Evolutionary conservation across 2,797 vertebrate species (phyloP).

Genomic region (Gambelia wislizenii): DNA sequence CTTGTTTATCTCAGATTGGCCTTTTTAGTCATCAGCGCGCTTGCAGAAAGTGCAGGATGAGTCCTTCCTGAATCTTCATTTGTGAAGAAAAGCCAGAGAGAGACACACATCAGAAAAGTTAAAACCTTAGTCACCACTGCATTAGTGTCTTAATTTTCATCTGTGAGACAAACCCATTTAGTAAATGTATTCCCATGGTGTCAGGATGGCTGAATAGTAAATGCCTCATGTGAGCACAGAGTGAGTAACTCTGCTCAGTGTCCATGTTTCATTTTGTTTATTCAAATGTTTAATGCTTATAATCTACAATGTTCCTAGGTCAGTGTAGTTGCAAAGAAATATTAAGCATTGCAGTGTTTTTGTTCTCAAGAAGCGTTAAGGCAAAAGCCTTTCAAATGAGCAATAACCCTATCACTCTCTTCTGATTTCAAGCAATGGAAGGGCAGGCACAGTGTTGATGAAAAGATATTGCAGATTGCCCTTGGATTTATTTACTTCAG

Average conservation of each 20-base stretch:
- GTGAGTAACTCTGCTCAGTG: conserved; percentile 10
- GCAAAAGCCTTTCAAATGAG: conserved; percentile 41
- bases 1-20: no score
- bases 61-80: no score
- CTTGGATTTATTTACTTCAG: conserved; percentile 35
- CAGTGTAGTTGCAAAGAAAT: conserved; percentile 7
- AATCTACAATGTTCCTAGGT: conserved; percentile 3
- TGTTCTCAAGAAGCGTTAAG: background rate
- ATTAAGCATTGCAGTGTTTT: conserved; percentile 39
- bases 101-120: background rate
- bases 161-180: background rate
- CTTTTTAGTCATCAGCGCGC: no score
- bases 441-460: background rate
- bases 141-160: conserved; percentile 28
- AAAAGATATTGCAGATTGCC: conserved; percentile 38
- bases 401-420: conserved; percentile 23
- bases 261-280: background rate
- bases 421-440: conserved; percentile 38
- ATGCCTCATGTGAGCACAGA: background rate
- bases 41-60: no score
- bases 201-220: conserved; percentile 11
- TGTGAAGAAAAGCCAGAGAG: no score
- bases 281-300: background rate
- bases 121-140: background rate
- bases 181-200: background rate